Percentiles rank a stretch among this genome's conserved stretches.
Evolutionary conservation across 2,888 invertebrate genomes (phyloP).

Genomic region (Norana najaformis): DNA sequence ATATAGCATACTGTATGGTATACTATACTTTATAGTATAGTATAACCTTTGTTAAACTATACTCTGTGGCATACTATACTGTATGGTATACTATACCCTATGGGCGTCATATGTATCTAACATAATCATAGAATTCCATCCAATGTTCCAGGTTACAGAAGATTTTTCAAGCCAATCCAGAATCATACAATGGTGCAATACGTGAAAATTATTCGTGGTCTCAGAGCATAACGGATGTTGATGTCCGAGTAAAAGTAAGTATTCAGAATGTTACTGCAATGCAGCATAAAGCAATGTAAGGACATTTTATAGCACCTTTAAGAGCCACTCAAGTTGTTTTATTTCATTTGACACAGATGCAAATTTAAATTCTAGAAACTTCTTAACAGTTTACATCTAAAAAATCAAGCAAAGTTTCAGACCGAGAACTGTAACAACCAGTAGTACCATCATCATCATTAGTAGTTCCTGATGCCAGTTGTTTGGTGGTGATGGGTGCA

Average conservation of each 20-base stretch:
- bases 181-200: constrained; percentile 78
- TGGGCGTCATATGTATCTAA: too few relatives aligned
- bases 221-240: constrained; percentile 78
- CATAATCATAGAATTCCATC: background rate
- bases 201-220: constrained; percentile 82
- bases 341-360: background rate
- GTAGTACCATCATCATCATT: too few relatives aligned
- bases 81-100: too few relatives aligned
- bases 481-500: too few relatives aligned
- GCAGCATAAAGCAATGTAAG: background rate
- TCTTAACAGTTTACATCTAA: background rate
- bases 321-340: background rate
- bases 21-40: too few relatives aligned
- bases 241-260: constrained; percentile 53
- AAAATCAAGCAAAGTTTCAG: background rate
- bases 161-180: constrained; percentile 60
- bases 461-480: too few relatives aligned
- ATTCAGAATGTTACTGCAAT: background rate
- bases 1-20: too few relatives aligned
- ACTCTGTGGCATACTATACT: too few relatives aligned
- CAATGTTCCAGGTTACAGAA: constrained; percentile 49
- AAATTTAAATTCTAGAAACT: background rate
- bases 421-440: background rate
- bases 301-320: background rate
- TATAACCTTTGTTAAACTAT: too few relatives aligned